These are phyloP conservation scores for Gambusia holbrooki DNA, from an alignment of 2,113 vertebrate genomes.

Conservation along the genomic window DNA sequence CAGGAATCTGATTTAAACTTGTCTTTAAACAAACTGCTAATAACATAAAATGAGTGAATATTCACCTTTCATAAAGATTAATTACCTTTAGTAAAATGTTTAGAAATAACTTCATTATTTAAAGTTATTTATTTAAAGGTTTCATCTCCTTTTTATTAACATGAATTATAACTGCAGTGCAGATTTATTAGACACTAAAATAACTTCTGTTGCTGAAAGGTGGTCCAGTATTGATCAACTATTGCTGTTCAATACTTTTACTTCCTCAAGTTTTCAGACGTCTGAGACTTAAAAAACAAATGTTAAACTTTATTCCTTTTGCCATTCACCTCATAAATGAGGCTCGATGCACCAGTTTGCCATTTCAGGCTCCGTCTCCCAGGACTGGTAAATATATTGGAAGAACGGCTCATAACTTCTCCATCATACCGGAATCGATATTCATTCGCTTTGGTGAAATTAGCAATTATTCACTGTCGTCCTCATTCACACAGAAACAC, in stretches of 20 bases:
- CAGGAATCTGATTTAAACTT: background rate
- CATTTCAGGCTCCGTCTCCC: background rate
- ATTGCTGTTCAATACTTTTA: background rate
- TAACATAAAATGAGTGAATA: background rate
- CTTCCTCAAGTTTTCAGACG: background rate
- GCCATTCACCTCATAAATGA: background rate
- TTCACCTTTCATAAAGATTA: background rate
- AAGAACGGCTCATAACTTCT: constrained; percentile 20
- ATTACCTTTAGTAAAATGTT: background rate
- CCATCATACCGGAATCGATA: constrained; percentile 48
- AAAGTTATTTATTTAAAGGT: too few relatives aligned
- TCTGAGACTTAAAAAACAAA: background rate
- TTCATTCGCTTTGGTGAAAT: constrained; percentile 42
- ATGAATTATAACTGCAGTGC: too few relatives aligned
- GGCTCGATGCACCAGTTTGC: background rate
- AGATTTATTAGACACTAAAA: too few relatives aligned
- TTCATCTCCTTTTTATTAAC: too few relatives aligned
- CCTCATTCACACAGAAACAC: constrained; percentile 15
- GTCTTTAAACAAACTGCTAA: background rate
- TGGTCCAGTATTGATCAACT: too few relatives aligned
- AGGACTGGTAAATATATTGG: constrained; percentile 10
- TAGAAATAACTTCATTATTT: too few relatives aligned
- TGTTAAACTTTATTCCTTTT: background rate
- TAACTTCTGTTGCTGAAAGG: too few relatives aligned
- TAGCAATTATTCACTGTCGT: constrained; percentile 38